A percentile compares a stretch with the other conserved stretches of the same genome.
Conservation (phyloP, 1,140 invertebrate species). For the Dreissena rostriformis region DNA sequence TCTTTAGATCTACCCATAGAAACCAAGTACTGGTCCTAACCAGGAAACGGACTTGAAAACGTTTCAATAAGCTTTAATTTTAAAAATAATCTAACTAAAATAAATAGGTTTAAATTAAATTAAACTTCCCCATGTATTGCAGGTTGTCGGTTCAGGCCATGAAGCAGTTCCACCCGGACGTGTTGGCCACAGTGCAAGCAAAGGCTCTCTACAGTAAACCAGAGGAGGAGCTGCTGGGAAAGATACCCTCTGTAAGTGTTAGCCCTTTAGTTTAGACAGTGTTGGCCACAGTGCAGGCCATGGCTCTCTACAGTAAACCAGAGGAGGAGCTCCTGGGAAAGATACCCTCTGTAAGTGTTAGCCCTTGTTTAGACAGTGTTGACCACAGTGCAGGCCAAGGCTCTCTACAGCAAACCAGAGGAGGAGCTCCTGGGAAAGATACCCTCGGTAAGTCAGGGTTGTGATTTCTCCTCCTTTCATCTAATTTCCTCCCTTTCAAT, state of each 20-base stretch:
- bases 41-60: no score
- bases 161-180: constrained; percentile 95
- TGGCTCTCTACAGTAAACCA: constrained; percentile 93
- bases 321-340: constrained; percentile 94
- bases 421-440: constrained; percentile 84
- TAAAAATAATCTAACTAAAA: no score
- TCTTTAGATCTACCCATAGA: no score
- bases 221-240: constrained; percentile 94
- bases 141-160: constrained; percentile 95
- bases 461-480: no score
- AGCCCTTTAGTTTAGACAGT: no score
- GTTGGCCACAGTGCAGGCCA: constrained; percentile 91
- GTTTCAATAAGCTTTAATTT: no score
- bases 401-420: constrained; percentile 94
- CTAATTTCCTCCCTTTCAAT: no score
- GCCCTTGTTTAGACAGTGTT: constrained; percentile 83
- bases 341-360: constrained; percentile 78
- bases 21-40: no score
- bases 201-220: constrained; percentile 94
- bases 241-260: constrained; percentile 89
- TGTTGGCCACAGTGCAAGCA: constrained; percentile 92
- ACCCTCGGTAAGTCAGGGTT: no score
- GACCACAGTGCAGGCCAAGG: constrained; percentile 92
- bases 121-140: constrained; percentile 82
- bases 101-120: no score